phyloP scores from a whole-genome alignment of 2,888 invertebrate genomes.

The Koerneria pararmatus region DNA sequence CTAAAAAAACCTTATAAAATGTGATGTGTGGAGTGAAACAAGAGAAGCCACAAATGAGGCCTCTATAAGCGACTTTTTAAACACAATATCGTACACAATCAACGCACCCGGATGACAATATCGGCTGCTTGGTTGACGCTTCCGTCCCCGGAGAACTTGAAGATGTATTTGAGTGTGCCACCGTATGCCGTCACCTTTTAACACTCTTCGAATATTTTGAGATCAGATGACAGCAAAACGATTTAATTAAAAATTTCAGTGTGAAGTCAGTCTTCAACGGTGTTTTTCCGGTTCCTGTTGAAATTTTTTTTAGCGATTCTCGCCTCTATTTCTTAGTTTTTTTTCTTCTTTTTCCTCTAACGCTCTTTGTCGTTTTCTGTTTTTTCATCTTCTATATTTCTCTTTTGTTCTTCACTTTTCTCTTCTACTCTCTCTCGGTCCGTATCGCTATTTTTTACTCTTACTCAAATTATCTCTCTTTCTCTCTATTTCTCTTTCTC shows the following conservation, averaged over 20 bases:
- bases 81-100: too few relatives aligned
- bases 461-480: not conserved
- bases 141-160: constrained; percentile 60
- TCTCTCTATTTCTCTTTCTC: not conserved
- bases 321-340: not conserved
- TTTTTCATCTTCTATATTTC: not conserved
- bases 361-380: not conserved
- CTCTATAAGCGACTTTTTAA: not conserved
- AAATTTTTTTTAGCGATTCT: too few relatives aligned
- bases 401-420: not conserved
- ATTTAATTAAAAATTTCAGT: too few relatives aligned
- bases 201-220: too few relatives aligned
- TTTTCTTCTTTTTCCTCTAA: not conserved
- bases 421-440: not conserved
- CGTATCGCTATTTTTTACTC: not conserved
- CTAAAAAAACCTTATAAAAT: too few relatives aligned
- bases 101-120: constrained; percentile 50
- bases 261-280: too few relatives aligned
- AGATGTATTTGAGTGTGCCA: constrained; percentile 76
- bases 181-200: constrained; percentile 77
- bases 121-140: constrained; percentile 44
- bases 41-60: too few relatives aligned
- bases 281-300: too few relatives aligned
- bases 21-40: too few relatives aligned
- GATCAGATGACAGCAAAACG: too few relatives aligned